These are phyloP conservation scores for Conus betulinus DNA, from an alignment of 1,140 invertebrate species.

Conservation along the genomic window DNA sequence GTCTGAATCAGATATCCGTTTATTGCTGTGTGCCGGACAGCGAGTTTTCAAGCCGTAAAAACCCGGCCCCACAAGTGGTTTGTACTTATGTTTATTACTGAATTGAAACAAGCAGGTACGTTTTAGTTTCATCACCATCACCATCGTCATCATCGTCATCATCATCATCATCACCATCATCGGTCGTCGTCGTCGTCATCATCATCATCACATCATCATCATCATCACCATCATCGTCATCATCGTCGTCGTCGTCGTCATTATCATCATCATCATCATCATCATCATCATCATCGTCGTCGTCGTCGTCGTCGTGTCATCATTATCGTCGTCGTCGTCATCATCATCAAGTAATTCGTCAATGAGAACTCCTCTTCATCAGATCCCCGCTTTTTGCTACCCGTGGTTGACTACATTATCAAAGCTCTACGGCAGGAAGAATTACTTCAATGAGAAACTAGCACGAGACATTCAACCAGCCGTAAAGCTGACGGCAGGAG, in stretches of 20 bases:
- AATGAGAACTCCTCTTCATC: neutral
- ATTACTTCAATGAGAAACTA: too few species aligned
- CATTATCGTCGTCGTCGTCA: neutral
- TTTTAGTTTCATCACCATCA: neutral
- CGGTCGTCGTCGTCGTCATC: too few species aligned
- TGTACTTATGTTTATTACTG: too few species aligned
- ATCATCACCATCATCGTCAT: neutral
- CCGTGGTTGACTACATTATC: too few species aligned
- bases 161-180: neutral
- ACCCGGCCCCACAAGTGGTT: too few species aligned
- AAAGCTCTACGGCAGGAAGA: too few species aligned
- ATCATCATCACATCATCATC: neutral
- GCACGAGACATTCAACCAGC: too few species aligned
- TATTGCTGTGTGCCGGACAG: too few species aligned
- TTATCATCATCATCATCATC: neutral
- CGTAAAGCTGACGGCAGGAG: too few species aligned
- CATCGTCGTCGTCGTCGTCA: neutral
- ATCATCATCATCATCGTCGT: neutral
- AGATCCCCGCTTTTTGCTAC: neutral
- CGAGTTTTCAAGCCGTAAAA: too few species aligned
- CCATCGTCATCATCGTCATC: neutral
- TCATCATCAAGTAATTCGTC: neutral
- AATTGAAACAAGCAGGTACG: too few species aligned
- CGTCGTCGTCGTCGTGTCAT: neutral
- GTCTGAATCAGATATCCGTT: too few species aligned